Evolutionary conservation across 2,888 invertebrate genomes (phyloP).

Genomic region (Brachyptera risi): DNA sequence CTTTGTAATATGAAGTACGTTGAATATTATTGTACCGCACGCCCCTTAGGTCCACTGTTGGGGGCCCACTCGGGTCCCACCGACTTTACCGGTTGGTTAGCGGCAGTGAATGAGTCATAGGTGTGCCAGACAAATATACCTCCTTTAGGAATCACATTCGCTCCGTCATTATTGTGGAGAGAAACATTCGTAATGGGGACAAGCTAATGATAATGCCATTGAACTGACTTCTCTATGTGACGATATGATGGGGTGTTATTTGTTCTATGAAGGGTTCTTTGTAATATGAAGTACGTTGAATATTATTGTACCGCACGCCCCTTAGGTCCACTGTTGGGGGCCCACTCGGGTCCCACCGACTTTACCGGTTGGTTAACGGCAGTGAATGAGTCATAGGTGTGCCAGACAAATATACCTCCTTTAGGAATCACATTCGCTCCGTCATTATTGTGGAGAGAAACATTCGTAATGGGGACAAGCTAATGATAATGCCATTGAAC

Average conservation of each 20-base stretch:
- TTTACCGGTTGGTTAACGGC: constrained; percentile 33
- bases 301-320: too few species aligned
- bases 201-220: too few species aligned
- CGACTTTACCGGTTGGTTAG: constrained; percentile 34
- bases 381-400: constrained; percentile 35
- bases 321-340: constrained; percentile 34
- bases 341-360: constrained; percentile 30
- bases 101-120: constrained; percentile 35
- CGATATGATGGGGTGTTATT: too few species aligned
- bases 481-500: too few species aligned
- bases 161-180: neutral
- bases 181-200: constrained; percentile 2
- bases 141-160: neutral
- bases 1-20: too few species aligned
- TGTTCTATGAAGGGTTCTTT: too few species aligned
- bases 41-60: constrained; percentile 34
- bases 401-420: constrained; percentile 28
- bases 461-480: constrained; percentile 4
- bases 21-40: too few species aligned
- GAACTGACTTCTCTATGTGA: too few species aligned
- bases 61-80: constrained; percentile 28
- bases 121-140: constrained; percentile 30
- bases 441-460: neutral
- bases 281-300: too few species aligned
- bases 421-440: neutral